Evolutionary conservation across 2,113 vertebrate species (phyloP).

Genomic region (Ibidorhyncha struthersii): DNA sequence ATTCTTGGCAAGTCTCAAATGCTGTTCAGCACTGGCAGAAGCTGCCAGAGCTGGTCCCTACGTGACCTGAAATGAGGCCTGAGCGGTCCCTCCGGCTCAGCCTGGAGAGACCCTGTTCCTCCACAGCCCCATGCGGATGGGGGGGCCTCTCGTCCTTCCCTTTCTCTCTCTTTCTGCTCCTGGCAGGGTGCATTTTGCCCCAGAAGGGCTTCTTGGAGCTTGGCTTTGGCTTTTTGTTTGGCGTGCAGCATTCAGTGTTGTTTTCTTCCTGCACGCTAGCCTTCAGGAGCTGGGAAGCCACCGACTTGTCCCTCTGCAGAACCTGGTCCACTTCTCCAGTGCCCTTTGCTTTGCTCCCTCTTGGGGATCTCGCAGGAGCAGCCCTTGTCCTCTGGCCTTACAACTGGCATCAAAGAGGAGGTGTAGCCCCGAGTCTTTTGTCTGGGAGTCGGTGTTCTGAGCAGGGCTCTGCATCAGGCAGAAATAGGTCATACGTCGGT

Average conservation of each 20-base stretch:
- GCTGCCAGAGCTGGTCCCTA: neutral
- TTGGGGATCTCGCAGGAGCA: neutral
- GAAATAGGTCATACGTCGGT: fast-evolving
- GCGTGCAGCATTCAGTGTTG: neutral
- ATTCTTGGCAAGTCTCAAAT: neutral
- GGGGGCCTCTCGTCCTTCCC: neutral
- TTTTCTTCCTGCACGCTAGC: neutral
- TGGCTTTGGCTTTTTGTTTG: neutral
- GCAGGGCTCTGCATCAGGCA: fast-evolving
- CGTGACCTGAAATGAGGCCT: neutral
- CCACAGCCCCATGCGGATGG: fast-evolving
- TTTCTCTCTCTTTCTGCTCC: neutral
- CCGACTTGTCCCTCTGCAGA: neutral
- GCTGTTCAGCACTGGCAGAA: neutral
- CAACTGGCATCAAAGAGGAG: neutral
- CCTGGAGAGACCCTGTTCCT: neutral
- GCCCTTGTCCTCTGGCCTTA: neutral
- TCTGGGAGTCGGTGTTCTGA: fast-evolving
- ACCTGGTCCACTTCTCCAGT: neutral
- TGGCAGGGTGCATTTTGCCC: neutral
- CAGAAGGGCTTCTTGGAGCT: neutral
- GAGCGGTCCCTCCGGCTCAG: neutral
- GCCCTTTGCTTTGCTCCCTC: neutral
- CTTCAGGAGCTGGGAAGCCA: neutral
- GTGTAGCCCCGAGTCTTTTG: neutral